A percentile compares a stretch with the other conserved stretches of the same genome.
Evolutionary conservation across 2,888 invertebrate species (phyloP).

Genomic region (Caenorhabditis angaria): DNA sequence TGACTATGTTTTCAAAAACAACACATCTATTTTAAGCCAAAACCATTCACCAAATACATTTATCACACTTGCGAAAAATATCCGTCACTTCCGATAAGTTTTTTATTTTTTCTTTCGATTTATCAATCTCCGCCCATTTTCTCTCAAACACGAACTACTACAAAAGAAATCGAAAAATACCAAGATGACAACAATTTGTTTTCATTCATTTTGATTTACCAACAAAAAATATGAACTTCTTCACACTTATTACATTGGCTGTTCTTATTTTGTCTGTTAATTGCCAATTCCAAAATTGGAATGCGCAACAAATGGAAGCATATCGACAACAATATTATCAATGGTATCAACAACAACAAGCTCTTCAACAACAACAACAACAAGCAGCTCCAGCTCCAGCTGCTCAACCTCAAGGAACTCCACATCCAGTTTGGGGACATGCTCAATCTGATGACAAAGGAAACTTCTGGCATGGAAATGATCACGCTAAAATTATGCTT

Average conservation of each 20-base stretch:
- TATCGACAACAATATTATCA: slow-evolving; percentile 38
- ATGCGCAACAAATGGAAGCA: slow-evolving; percentile 26
- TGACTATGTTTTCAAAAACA: no score
- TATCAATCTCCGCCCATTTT: not conserved
- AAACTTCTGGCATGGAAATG: slow-evolving; percentile 23
- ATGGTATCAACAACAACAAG: slow-evolving; percentile 15
- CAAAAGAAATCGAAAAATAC: not conserved
- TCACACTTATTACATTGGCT: not conserved
- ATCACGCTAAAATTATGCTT: slow-evolving; percentile 11
- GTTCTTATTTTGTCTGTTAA: not conserved
- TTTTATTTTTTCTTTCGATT: not conserved
- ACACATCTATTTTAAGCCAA: no score
- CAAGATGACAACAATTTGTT: not conserved
- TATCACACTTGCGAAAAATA: no score
- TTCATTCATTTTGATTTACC: no score
- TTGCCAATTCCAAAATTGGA: not conserved
- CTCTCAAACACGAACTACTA: not conserved
- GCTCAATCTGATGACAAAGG: slow-evolving; percentile 24
- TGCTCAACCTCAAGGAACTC: slow-evolving; percentile 15
- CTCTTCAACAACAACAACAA: slow-evolving; percentile 19
- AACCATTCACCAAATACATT: not conserved
- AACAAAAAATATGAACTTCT: not conserved
- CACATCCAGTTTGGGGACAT: slow-evolving; percentile 12
- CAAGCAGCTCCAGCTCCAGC: slow-evolving; percentile 18
- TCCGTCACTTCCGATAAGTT: no score